phyloP scores from a whole-genome alignment of 2,888 invertebrate genomes.

The Smittia sp. region DNA sequence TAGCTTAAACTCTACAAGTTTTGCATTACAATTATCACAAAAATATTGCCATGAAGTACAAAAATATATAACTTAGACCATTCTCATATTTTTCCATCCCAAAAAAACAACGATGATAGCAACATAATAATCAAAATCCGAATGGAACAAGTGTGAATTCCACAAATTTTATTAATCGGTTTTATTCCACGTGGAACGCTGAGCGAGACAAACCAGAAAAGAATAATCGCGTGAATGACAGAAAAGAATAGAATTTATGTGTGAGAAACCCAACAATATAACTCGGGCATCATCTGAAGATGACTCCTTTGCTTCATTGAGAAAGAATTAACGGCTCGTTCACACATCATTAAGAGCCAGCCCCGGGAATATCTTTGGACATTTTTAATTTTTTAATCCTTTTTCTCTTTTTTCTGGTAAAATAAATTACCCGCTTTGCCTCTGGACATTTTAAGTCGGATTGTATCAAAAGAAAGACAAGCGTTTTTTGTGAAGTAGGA shows the following conservation, averaged over 20 bases:
- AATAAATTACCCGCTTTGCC: conserved; percentile 34
- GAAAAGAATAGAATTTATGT: not conserved
- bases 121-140: too few species aligned
- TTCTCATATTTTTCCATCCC: too few species aligned
- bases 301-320: not conserved
- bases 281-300: not conserved
- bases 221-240: conserved; percentile 16
- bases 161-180: conserved; percentile 24
- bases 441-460: conserved; percentile 28
- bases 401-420: not conserved
- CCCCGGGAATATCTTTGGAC: not conserved
- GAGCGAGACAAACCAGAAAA: not conserved
- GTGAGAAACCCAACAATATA: not conserved
- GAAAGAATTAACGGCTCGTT: too few species aligned
- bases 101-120: too few species aligned
- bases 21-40: too few species aligned
- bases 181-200: not conserved
- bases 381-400: conserved; percentile 37
- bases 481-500: conserved; percentile 4
- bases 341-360: too few species aligned
- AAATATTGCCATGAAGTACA: too few species aligned
- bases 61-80: too few species aligned
- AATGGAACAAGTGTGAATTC: conserved; percentile 10
- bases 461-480: conserved; percentile 31
- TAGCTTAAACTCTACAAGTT: too few species aligned